Base-by-base conservation (phyloP, 1,140 invertebrate species). In the Frieseomelitta varia region DNA sequence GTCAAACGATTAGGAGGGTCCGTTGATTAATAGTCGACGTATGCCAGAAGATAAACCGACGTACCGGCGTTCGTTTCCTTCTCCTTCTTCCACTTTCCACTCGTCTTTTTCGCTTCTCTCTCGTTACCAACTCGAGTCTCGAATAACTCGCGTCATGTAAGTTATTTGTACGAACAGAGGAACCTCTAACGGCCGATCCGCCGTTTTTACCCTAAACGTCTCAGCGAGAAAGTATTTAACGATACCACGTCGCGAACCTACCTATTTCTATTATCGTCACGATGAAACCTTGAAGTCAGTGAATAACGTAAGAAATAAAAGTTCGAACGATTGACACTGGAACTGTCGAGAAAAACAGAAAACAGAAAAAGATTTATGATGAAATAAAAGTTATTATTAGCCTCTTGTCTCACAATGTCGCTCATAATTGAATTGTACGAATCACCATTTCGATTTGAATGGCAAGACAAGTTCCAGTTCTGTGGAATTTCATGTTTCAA, bases 111-210 rank as follows among this genome's bases (percentile, higher is more conserved):
- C 85, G 72, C 74, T 10, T 51, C 69, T 74, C 68, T 39, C 61
- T 30, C 74, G 73, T 69, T 55, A 30, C 73, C 56, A 47, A 55
- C 56, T 79, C 73, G 51, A 47, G 39, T 56, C 61, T 81, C 61
- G 91, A 92, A 92, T 88, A 93, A 89, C 87, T 91, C 88, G 91
- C 87, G 90, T 83, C 91, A 87, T 86, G 88, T 76, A 89, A 88
- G 86, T 84, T 85, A 87, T 89, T 86, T 86, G 85, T 81, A 90
- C 75, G 71, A 12, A 84, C 72, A 84, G 68, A 82, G 84, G 79
- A 80, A 80, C 76, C 39, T 82, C 80, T 89, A 89, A 89, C 87
- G 58, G 81, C 76, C 76, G 82, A 75, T 81, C 79, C 87, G 86
- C 87, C 80, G 79, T 76, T 79, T 71, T 69, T 65, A 63, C 63